Percentiles rank a stretch among this genome's conserved stretches.
These are phyloP conservation scores for Catocala nupta DNA, from an alignment of 2,888 invertebrate genomes.

Conservation along the genomic window DNA sequence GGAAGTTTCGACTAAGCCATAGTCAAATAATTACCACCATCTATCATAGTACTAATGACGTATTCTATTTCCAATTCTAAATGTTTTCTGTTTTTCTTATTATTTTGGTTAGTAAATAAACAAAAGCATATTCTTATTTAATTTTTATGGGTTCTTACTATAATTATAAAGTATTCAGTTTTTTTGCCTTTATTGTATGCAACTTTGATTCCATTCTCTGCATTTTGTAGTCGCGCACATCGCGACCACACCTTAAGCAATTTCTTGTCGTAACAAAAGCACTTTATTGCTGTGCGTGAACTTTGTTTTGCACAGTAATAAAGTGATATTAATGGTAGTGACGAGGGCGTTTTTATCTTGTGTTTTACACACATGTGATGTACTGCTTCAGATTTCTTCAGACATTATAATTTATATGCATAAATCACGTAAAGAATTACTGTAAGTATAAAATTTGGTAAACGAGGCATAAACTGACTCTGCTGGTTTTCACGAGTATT, in stretches of 20 bases:
- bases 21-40: no score
- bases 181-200: background rate
- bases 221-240: background rate
- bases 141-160: no score
- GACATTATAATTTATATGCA: background rate
- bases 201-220: background rate
- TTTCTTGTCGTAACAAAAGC: slow-evolving; percentile 24
- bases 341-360: slow-evolving; percentile 16
- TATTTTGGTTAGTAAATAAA: no score
- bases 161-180: background rate
- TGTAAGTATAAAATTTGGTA: no score
- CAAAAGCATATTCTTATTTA: no score
- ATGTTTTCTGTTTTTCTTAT: no score
- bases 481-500: no score
- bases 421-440: background rate
- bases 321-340: slow-evolving; percentile 23
- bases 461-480: no score
- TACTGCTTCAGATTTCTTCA: slow-evolving; percentile 5
- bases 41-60: no score
- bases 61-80: no score
- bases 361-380: slow-evolving; percentile 6
- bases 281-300: slow-evolving; percentile 23
- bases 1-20: no score
- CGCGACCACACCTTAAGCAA: slow-evolving; percentile 15
- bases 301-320: slow-evolving; percentile 25